These are phyloP conservation scores for Aphidius ervi DNA, from an alignment of 1,140 invertebrate genomes.

Conservation along the genomic window DNA sequence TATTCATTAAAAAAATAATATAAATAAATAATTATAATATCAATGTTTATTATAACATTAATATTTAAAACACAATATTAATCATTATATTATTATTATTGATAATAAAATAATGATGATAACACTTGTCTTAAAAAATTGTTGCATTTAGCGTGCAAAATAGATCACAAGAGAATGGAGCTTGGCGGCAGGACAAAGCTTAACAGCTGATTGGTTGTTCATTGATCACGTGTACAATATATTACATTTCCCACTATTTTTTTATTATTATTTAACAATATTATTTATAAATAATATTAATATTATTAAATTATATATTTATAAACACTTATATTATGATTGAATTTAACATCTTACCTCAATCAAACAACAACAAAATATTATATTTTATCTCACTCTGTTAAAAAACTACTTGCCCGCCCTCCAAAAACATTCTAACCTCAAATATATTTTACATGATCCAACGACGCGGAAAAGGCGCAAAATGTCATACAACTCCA, in stretches of 20 bases:
- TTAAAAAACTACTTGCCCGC: too few relatives aligned
- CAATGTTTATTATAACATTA: too few relatives aligned
- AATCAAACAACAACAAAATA: too few relatives aligned
- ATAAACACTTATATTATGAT: too few relatives aligned
- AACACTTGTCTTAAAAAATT: slow-evolving; percentile 32
- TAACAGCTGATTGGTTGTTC: slow-evolving; percentile 55
- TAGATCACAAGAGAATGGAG: slow-evolving; percentile 47
- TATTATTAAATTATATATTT: too few relatives aligned
- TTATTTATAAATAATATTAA: too few relatives aligned
- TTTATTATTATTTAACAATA: not conserved
- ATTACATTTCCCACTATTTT: not conserved
- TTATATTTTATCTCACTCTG: too few relatives aligned
- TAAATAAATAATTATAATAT: not conserved
- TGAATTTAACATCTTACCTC: too few relatives aligned
- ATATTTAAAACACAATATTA: slow-evolving; percentile 7
- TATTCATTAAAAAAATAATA: slow-evolving; percentile 22
- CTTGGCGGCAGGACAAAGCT: slow-evolving; percentile 61
- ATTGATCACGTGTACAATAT: slow-evolving; percentile 47
- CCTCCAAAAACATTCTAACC: too few relatives aligned
- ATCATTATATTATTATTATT: slow-evolving; percentile 25
- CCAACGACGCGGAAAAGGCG: too few relatives aligned
- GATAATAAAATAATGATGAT: slow-evolving; percentile 22
- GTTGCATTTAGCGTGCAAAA: slow-evolving; percentile 52
- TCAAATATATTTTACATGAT: too few relatives aligned
- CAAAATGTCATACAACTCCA: too few relatives aligned